phyloP scores from a whole-genome alignment of 2,888 invertebrate genomes.

The Agapetus fuscipes region DNA sequence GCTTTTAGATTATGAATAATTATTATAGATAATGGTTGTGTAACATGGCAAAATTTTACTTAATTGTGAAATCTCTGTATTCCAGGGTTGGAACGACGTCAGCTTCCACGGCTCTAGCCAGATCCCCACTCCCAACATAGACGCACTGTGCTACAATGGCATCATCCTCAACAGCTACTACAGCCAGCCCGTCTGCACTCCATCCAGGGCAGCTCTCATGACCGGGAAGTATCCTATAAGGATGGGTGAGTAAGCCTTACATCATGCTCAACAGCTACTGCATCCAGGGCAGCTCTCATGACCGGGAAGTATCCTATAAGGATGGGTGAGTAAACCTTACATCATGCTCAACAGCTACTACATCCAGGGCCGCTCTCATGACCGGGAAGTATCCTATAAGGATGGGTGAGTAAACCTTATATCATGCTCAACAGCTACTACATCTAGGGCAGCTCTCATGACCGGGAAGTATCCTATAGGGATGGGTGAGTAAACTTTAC shows the following conservation, averaged over 20 bases:
- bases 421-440: constrained; percentile 79
- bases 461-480: constrained; percentile 90
- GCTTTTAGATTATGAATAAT: too few species aligned
- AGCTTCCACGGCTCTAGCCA: constrained; percentile 84
- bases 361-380: constrained; percentile 76
- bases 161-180: constrained; percentile 79
- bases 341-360: constrained; percentile 79
- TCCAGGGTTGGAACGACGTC: constrained; percentile 94
- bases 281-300: constrained; percentile 76
- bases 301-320: constrained; percentile 90
- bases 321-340: constrained; percentile 44
- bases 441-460: constrained; percentile 76
- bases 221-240: constrained; percentile 90
- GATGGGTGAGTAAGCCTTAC: constrained; percentile 44
- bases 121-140: constrained; percentile 87
- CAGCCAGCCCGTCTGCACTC: constrained; percentile 82
- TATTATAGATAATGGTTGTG: too few species aligned
- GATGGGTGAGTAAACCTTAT: constrained; percentile 44
- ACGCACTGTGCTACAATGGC: constrained; percentile 77
- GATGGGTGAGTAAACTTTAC: constrained; percentile 45
- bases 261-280: constrained; percentile 79
- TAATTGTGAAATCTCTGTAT: too few species aligned
- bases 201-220: constrained; percentile 80
- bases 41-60: too few species aligned
- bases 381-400: constrained; percentile 90